These are phyloP conservation scores for Ceratina japonica DNA, from an alignment of 1,140 invertebrate species.

Conservation along the genomic window DNA sequence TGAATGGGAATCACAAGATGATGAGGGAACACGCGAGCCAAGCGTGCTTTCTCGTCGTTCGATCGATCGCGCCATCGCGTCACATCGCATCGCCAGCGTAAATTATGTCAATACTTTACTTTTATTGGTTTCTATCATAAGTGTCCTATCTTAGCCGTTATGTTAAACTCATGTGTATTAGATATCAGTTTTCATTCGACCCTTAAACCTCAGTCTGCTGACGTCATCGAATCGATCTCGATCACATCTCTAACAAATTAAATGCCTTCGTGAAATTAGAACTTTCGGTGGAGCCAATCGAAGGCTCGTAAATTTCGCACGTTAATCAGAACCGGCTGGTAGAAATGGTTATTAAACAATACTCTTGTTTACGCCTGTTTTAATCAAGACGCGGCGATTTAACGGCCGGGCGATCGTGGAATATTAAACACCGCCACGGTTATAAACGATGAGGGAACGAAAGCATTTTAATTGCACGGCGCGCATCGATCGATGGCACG, in stretches of 20 bases:
- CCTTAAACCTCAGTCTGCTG: too few relatives aligned
- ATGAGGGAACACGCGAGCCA: constrained; percentile 20
- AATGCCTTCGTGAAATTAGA: too few relatives aligned
- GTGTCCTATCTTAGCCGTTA: too few relatives aligned
- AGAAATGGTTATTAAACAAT: not conserved
- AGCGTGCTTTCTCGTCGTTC: constrained; percentile 21
- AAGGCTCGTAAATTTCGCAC: not conserved
- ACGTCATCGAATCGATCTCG: too few relatives aligned
- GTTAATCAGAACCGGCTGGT: not conserved
- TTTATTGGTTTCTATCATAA: not conserved
- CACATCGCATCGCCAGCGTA: not conserved
- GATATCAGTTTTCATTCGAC: too few relatives aligned
- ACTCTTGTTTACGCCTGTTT: not conserved
- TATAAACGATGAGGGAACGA: not conserved
- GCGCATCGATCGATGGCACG: not conserved
- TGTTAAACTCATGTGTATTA: too few relatives aligned
- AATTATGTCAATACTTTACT: constrained; percentile 23
- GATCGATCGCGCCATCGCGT: not conserved
- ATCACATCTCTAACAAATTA: too few relatives aligned
- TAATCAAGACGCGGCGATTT: constrained; percentile 15
- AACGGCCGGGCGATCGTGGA: not conserved
- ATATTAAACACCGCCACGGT: constrained; percentile 9
- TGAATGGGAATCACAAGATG: constrained; percentile 21
- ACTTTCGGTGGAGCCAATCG: too few relatives aligned
- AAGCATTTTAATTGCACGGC: constrained; percentile 22